Conservation (phyloP, 2,888 invertebrate species). For the Exocentrus adspersus region DNA sequence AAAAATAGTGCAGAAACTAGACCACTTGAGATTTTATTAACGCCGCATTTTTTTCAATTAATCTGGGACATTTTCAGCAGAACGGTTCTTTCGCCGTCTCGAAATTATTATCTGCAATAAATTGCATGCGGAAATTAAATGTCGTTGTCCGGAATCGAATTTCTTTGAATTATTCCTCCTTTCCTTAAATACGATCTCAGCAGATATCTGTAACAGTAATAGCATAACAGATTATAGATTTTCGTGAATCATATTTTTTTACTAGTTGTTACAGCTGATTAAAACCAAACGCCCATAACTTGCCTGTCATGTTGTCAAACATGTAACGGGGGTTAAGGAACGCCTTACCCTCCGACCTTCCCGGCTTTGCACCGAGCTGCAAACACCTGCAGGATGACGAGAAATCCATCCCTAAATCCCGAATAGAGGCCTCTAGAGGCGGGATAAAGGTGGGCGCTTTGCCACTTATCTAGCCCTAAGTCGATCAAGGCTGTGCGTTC, state of each 20-base stretch:
- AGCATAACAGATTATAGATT: too few species aligned
- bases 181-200: too few species aligned
- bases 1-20: slow-evolving; percentile 20
- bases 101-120: neutral
- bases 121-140: neutral
- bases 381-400: slow-evolving; percentile 3
- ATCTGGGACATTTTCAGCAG: neutral
- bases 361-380: neutral
- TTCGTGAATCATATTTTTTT: too few species aligned
- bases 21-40: slow-evolving; percentile 20
- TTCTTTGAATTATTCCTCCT: neutral
- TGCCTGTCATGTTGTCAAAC: neutral
- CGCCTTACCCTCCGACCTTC: neutral
- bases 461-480: neutral
- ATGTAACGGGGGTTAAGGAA: neutral
- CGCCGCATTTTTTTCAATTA: slow-evolving; percentile 1
- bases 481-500: neutral
- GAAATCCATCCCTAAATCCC: slow-evolving; percentile 1
- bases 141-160: neutral
- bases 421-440: neutral
- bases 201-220: too few species aligned
- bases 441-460: slow-evolving; percentile 1
- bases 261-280: too few species aligned
- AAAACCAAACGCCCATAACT: neutral
- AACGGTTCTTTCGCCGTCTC: neutral